Conservation (phyloP, 2,797 vertebrate genomes). For the Periparus ater region DNA sequence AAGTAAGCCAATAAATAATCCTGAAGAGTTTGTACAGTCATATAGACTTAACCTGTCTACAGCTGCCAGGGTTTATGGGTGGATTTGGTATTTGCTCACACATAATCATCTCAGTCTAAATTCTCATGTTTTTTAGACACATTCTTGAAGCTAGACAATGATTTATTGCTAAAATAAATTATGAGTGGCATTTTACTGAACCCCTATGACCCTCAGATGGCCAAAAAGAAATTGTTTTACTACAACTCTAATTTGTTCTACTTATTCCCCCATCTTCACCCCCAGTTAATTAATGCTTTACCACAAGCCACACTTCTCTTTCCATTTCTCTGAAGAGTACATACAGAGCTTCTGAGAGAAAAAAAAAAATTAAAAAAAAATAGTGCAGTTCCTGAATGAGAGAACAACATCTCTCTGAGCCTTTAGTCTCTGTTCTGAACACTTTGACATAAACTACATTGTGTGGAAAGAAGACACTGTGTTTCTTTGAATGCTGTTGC, state of each 20-base stretch:
- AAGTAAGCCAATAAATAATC: neutral
- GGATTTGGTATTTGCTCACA: neutral
- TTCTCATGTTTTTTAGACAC: neutral
- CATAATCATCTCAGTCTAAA: neutral
- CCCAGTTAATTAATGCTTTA: neutral
- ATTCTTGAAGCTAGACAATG: neutral
- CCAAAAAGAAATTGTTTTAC: neutral
- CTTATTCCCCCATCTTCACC: neutral
- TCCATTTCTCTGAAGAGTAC: neutral
- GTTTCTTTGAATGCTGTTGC: neutral
- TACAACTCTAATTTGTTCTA: neutral
- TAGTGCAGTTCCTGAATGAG: neutral
- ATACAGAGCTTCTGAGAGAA: neutral
- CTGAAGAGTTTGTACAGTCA: neutral
- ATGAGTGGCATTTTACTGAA: neutral
- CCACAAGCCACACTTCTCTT: neutral
- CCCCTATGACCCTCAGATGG: neutral
- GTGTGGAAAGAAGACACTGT: neutral
- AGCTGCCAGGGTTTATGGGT: neutral
- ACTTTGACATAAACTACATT: neutral
- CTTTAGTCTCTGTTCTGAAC: neutral
- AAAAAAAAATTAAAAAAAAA: neutral
- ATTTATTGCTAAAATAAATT: neutral
- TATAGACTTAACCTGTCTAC: neutral
- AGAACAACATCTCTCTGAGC: neutral